These are phyloP conservation scores for Caradrina clavipalpis DNA, from an alignment of 2,888 invertebrate species.

Conservation along the genomic window DNA sequence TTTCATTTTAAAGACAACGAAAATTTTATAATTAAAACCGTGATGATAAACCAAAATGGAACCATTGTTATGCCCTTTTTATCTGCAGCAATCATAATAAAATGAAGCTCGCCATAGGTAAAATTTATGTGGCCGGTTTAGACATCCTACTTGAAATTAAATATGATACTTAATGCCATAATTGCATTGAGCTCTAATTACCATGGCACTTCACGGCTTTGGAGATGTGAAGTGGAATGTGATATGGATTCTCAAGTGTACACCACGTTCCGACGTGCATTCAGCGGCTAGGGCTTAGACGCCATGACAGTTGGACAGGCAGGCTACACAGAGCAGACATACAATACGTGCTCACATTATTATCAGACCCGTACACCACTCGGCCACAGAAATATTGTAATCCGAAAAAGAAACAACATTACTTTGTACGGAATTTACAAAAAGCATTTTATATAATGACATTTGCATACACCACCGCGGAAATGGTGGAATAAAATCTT, in stretches of 20 bases:
- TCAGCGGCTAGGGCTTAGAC: background rate
- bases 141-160: conserved; percentile 3
- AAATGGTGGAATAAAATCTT: conserved; percentile 34
- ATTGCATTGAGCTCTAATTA: conserved; percentile 24
- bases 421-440: background rate
- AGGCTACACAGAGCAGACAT: conserved; percentile 7
- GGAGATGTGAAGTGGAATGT: conserved; percentile 28
- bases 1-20: conserved; percentile 50
- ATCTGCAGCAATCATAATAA: conserved; percentile 36
- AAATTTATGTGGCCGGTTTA: background rate
- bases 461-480: conserved; percentile 20
- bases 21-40: conserved; percentile 47
- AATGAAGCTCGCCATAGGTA: conserved; percentile 14
- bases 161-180: conserved; percentile 14
- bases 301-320: conserved; percentile 33
- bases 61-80: conserved; percentile 25
- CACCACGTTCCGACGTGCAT: conserved; percentile 8
- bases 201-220: conserved; percentile 13
- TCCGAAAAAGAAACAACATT: background rate
- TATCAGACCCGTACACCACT: background rate
- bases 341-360: background rate
- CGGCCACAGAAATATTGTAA: conserved; percentile 1
- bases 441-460: background rate
- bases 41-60: conserved; percentile 32
- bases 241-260: conserved; percentile 28